Base-by-base conservation (phyloP, 2,797 vertebrate species). In the Sebastes trivittatus region DNA sequence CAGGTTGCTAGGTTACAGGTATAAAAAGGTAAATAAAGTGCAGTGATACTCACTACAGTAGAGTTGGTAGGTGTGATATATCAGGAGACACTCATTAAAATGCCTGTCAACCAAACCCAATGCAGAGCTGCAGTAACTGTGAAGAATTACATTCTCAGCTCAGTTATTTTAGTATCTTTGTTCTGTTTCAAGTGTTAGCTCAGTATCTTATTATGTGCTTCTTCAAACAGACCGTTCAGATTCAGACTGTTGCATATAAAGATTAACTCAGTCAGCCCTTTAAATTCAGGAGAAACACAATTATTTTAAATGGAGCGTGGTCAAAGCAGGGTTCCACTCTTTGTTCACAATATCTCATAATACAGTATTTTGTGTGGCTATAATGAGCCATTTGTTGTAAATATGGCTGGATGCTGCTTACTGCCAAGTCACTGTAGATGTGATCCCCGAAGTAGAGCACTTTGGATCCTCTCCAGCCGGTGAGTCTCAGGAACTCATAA, bases 361-460 rank as follows among this genome's bases (percentile, higher is more conserved):
- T 6, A 60, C 55, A 63, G 25, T 7, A 22, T 65, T 64, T 72
- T 49, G 22, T 76, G 55, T 25, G 18, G n/a, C 65, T 78, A 20
- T 63, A 66, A 72, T 54, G 20, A 75, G 29, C 13, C 4, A 6
- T 80, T 72, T 75, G 63, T 58, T 83, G 23, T 77, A 66, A 69
- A 73, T 36, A 38, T 36, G 54, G n/a, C 25, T 22, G 67, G 9
- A 32, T 49, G 74, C 63, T 77, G 42, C 95, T 97, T 95, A 99
- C 98, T 86, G 98, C 98, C 93, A 99, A 93, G 93, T 99, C 98
- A 70, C 98, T 99, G 95, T 99, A 99, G 93, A 99, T 99, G 87
- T 99, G 98, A 93, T 99, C 98, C 75, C 98, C 98, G 42, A 99
- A 99, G 94, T 99, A 99, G 58, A 99, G 96, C 81, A 99, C 98